These are phyloP conservation scores for Exocentrus adspersus DNA, from an alignment of 2,888 invertebrate genomes.

Conservation along the genomic window DNA sequence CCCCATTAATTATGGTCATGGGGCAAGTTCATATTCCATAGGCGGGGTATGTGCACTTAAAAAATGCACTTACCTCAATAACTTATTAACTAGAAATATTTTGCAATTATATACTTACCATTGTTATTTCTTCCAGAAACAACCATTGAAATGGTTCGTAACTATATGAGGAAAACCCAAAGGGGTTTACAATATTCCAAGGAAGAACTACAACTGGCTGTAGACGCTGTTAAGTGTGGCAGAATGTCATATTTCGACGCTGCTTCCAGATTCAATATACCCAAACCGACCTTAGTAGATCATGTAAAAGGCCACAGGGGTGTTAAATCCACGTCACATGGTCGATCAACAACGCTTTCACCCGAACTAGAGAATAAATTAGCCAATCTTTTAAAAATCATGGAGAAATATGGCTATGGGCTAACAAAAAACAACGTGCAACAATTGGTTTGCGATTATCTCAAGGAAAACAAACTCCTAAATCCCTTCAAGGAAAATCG, in stretches of 20 bases:
- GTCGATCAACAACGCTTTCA: background rate
- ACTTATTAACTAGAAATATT: no score
- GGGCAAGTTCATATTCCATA: no score
- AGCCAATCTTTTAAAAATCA: background rate
- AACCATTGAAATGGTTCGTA: slow-evolving; percentile 10
- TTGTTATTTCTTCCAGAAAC: no score
- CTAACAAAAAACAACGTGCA: background rate
- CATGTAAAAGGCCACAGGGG: background rate
- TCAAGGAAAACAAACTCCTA: slow-evolving; percentile 3
- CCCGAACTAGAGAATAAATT: background rate
- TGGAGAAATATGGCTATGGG: slow-evolving; percentile 3
- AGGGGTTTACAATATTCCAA: background rate
- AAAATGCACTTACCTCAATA: no score
- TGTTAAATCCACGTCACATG: background rate
- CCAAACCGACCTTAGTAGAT: background rate
- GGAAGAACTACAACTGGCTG: background rate
- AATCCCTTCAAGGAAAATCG: slow-evolving; percentile 32
- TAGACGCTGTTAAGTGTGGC: background rate
- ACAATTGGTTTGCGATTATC: background rate
- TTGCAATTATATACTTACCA: no score
- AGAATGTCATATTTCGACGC: slow-evolving; percentile 4
- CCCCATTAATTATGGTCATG: no score
- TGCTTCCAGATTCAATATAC: background rate
- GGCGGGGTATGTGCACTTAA: no score
- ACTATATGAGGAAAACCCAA: background rate